phyloP scores from a whole-genome alignment of 2,888 invertebrate species.

The Macrosoma leucophasiata region DNA sequence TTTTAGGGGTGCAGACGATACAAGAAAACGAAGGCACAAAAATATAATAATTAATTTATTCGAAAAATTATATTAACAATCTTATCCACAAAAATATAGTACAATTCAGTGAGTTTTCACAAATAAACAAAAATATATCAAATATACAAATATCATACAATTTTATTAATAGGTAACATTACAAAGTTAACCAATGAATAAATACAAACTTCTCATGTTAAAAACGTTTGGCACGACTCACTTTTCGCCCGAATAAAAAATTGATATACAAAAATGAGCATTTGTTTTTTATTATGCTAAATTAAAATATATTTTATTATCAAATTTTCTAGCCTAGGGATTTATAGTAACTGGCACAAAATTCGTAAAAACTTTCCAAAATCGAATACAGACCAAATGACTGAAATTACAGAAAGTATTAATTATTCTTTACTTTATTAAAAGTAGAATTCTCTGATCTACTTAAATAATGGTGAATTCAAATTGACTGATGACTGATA shows the following conservation, averaged over 20 bases:
- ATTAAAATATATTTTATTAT: conserved; percentile 19
- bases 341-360: conserved; percentile 68
- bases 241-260: conserved; percentile 30
- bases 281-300: conserved; percentile 37
- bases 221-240: conserved; percentile 55
- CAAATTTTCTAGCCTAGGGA: conserved; percentile 28
- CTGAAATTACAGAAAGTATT: too few relatives aligned
- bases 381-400: too few relatives aligned
- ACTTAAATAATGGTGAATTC: too few relatives aligned
- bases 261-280: conserved; percentile 45
- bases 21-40: conserved; percentile 14
- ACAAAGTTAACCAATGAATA: conserved; percentile 40
- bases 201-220: conserved; percentile 6
- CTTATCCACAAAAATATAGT: conserved; percentile 36
- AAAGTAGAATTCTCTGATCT: too few relatives aligned
- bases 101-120: conserved; percentile 45
- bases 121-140: conserved; percentile 41
- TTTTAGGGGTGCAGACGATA: neutral
- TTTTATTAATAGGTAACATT: conserved; percentile 54
- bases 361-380: conserved; percentile 41
- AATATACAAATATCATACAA: conserved; percentile 52
- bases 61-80: conserved; percentile 52
- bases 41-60: conserved; percentile 53
- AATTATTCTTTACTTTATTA: neutral
- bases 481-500: too few relatives aligned